Percentiles rank a stretch among this genome's conserved stretches.
Conservation (phyloP, 1,140 invertebrate genomes). For the Idris sp. region DNA sequence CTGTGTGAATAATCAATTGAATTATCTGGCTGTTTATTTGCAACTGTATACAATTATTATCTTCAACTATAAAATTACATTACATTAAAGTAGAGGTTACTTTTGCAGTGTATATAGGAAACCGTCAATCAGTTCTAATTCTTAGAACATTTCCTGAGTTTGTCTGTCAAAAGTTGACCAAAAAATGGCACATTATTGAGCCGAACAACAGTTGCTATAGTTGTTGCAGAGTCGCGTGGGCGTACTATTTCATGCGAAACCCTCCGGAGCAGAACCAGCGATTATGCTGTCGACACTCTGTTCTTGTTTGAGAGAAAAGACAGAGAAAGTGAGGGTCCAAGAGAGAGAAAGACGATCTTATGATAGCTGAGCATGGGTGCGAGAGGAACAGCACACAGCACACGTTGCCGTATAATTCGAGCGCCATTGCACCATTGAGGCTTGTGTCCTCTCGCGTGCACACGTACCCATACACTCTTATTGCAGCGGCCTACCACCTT, state of each 20-base stretch:
- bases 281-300: constrained; percentile 75
- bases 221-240: constrained; percentile 61
- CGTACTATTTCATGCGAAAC: constrained; percentile 65
- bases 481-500: constrained; percentile 58
- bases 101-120: too few relatives aligned
- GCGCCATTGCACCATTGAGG: constrained; percentile 63
- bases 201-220: constrained; percentile 17
- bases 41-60: too few relatives aligned
- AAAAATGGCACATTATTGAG: constrained; percentile 25
- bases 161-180: too few relatives aligned
- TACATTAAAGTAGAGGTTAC: too few relatives aligned
- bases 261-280: constrained; percentile 65
- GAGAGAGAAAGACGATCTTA: constrained; percentile 8
- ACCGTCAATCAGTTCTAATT: too few relatives aligned
- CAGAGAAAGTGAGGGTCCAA: constrained; percentile 14
- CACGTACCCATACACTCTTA: constrained; percentile 45
- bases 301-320: constrained; percentile 52
- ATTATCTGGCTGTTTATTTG: too few relatives aligned
- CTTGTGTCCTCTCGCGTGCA: constrained; percentile 61
- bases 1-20: background rate
- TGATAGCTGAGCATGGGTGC: background rate
- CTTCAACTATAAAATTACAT: too few relatives aligned
- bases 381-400: constrained; percentile 31
- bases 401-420: constrained; percentile 62
- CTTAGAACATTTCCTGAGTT: too few relatives aligned